Conservation (phyloP, 2,888 invertebrate genomes). For the Drosophila sordidula region DNA sequence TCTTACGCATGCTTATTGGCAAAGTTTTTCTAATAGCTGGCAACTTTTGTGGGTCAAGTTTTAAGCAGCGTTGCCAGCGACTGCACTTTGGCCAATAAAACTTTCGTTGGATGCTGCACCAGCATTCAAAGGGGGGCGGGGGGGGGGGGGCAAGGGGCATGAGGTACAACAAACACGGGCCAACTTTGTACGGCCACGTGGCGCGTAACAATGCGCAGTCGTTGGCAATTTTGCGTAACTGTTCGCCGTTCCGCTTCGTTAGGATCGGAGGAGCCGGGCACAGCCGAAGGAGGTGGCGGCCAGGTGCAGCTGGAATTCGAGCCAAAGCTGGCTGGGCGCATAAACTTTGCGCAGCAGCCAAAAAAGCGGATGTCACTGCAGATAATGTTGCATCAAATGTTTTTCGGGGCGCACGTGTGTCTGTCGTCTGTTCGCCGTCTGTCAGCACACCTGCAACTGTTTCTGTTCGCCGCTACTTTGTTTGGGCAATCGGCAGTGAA, state of each 20-base stretch:
- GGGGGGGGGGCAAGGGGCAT: too few relatives aligned
- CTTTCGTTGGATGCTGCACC: slow-evolving; percentile 55
- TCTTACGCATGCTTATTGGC: slow-evolving; percentile 63
- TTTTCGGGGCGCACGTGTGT: slow-evolving; percentile 55
- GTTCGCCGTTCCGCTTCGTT: slow-evolving; percentile 73
- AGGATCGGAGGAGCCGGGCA: slow-evolving; percentile 36
- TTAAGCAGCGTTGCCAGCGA: slow-evolving; percentile 43
- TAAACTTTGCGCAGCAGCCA: slow-evolving; percentile 60
- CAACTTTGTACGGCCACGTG: slow-evolving; percentile 71
- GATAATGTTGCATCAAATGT: slow-evolving; percentile 70
- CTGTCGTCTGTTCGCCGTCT: slow-evolving; percentile 16
- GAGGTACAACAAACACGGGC: background rate
- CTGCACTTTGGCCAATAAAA: slow-evolving; percentile 73
- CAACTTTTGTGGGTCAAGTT: slow-evolving; percentile 69
- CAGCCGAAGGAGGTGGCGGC: background rate
- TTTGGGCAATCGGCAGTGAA: slow-evolving; percentile 59
- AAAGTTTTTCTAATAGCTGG: slow-evolving; percentile 60
- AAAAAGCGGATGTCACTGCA: slow-evolving; percentile 69
- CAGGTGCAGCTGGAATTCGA: slow-evolving; percentile 6
- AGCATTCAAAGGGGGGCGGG: slow-evolving; percentile 1
- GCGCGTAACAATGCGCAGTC: slow-evolving; percentile 76
- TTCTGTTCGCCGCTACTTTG: slow-evolving; percentile 38
- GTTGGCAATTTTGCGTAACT: slow-evolving; percentile 80
- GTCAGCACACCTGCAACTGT: slow-evolving; percentile 30
- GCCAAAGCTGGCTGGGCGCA: slow-evolving; percentile 30